These are phyloP conservation scores for Gallinago jamesoni DNA, from an alignment of 2,113 vertebrate genomes.

Conservation along the genomic window DNA sequence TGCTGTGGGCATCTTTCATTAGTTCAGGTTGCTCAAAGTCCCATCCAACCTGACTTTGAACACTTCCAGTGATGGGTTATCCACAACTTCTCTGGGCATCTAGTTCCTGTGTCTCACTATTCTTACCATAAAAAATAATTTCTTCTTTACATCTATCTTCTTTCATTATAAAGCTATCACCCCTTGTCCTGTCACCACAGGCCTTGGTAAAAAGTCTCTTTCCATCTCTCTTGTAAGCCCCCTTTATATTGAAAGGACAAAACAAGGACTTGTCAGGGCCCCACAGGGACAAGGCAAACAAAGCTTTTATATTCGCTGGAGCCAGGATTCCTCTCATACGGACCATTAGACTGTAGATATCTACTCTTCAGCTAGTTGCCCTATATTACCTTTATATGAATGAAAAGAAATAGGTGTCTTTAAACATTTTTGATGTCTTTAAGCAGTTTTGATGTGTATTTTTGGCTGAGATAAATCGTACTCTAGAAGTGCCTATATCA, in stretches of 20 bases:
- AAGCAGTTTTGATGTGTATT: slow-evolving; percentile 5
- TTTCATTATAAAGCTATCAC: background rate
- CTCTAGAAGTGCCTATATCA: background rate
- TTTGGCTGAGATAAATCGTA: background rate
- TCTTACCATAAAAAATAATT: background rate
- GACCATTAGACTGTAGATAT: background rate
- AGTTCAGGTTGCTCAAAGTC: no score
- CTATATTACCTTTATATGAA: background rate
- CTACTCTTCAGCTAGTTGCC: background rate
- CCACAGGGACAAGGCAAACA: background rate
- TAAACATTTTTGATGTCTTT: background rate
- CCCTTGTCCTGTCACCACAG: background rate
- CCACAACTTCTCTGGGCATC: no score
- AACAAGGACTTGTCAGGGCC: background rate
- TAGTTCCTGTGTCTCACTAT: no score
- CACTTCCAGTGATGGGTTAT: no score
- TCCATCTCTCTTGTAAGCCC: background rate
- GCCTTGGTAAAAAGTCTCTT: background rate
- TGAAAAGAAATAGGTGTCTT: background rate
- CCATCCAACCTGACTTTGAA: no score
- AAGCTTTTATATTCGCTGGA: background rate
- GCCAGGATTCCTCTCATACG: background rate
- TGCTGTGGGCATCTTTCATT: no score
- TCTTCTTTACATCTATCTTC: background rate
- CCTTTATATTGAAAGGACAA: background rate